Evolutionary conservation across 2,113 vertebrate species (phyloP).

Genomic region (Dinomys branickii): DNA sequence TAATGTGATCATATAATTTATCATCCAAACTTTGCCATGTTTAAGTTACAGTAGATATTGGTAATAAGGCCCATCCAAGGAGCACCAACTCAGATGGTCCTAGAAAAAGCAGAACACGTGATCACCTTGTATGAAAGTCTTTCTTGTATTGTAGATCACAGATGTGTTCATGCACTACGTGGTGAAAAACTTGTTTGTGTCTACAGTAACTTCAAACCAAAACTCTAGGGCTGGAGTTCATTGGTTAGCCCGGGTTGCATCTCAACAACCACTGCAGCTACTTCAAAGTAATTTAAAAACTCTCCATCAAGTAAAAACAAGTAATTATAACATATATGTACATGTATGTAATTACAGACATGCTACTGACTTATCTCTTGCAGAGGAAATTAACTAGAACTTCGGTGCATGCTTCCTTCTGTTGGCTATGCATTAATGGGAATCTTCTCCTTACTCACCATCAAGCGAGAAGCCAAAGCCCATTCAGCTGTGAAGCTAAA

Average conservation of each 20-base stretch:
- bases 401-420: not conserved
- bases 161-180: not conserved
- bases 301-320: conserved; percentile 40
- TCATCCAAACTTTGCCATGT: not conserved
- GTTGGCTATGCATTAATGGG: not conserved
- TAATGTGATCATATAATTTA: conserved; percentile 45
- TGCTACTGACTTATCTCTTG: not conserved
- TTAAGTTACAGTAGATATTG: conserved; percentile 4
- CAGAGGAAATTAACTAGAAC: not conserved
- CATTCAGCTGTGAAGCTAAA: not conserved
- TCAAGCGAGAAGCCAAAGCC: not conserved
- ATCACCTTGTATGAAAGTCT: not conserved
- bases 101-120: not conserved
- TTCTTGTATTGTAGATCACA: not conserved
- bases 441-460: not conserved
- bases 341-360: not conserved
- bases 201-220: not conserved
- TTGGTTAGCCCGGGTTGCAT: not conserved
- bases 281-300: not conserved
- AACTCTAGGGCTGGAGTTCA: not conserved
- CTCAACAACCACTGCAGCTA: not conserved
- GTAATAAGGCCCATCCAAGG: not conserved
- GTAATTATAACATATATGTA: not conserved
- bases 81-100: not conserved
- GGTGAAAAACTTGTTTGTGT: not conserved